Base-by-base conservation (phyloP, 2,797 vertebrate species). In the Cephalopachus bancanus region DNA sequence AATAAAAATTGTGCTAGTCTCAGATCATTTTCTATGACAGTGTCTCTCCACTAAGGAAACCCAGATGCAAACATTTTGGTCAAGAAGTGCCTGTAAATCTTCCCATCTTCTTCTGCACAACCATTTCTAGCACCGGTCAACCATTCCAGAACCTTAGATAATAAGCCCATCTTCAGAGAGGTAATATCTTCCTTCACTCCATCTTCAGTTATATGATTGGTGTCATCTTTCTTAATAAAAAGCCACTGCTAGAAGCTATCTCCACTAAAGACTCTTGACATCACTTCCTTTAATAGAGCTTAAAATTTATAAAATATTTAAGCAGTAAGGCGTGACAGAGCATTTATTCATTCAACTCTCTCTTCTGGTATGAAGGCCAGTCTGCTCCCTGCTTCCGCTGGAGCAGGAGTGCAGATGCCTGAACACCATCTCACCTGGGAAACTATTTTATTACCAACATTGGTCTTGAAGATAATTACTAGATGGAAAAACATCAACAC, bases 231-330 rank as follows among this genome's bases (percentile, higher is more conserved):
- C 97, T 96, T 97, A 89, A 97, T 97, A 96, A 96, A 96, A 97
- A 96, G 87, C 72, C 81, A 85, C 74, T 33, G 89, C 93, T 89
- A 96, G 87, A 81, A 86, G 93, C 84, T 93, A 95, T 94, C 89
- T 92, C 76, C 81, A 75, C 87, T 96, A 96, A 97, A 96, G 91
- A 95, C 90, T 97, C 94, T 95, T 92, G 93, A 86, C 84, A 97
- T 97, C 80, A 79, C 90, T 96, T 93, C 95, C 90, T 96, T 96
- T 91, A 96, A 97, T 65, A 92, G 90, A 95, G 93, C 84, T 93
- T 97, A 94, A 90, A 94, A 93, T 91, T 93, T 96, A 97, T 97
- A 88, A 97, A 96, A 97, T 91, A 97, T 95, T 96, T 94, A 95
- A 96, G 95, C 69, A 33, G 94, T 76, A 94, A 96, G 83, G 83